phyloP scores from a whole-genome alignment of 2,888 invertebrate genomes.

The Neoascia interrupta region DNA sequence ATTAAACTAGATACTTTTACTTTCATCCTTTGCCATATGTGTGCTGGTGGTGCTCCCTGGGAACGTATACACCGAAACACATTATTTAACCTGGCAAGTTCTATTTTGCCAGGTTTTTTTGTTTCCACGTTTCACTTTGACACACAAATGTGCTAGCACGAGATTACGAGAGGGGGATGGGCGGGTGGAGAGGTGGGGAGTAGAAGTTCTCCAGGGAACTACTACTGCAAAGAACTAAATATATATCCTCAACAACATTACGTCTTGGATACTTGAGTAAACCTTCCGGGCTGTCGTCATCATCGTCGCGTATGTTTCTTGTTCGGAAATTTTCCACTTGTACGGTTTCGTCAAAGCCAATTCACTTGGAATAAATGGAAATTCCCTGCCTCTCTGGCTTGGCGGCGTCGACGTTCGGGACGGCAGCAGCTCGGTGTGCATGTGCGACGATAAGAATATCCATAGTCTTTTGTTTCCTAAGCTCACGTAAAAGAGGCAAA shows the following conservation, averaged over 20 bases:
- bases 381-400: background rate
- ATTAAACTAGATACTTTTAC: conserved; percentile 47
- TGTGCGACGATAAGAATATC: conserved; percentile 43
- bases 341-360: conserved; percentile 67
- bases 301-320: conserved; percentile 38
- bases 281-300: conserved; percentile 29
- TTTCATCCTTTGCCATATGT: conserved; percentile 32
- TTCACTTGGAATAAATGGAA: conserved; percentile 65
- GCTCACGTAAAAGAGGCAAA: conserved; percentile 26
- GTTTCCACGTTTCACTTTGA: background rate
- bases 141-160: background rate
- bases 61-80: conserved; percentile 51
- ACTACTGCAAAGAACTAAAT: conserved; percentile 51
- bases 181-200: conserved; percentile 21
- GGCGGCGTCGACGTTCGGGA: too few relatives aligned
- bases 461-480: conserved; percentile 9
- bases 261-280: conserved; percentile 36
- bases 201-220: too few relatives aligned
- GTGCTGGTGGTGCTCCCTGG: too few relatives aligned
- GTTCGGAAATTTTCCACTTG: conserved; percentile 65
- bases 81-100: conserved; percentile 50
- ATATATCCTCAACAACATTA: conserved; percentile 24
- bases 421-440: background rate
- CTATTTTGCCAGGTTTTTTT: conserved; percentile 9
- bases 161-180: background rate